Evolutionary conservation across 2,113 vertebrate genomes (phyloP), one percentile per base, ranked within the genome.

Genomic region (Condylura cristata): DNA sequence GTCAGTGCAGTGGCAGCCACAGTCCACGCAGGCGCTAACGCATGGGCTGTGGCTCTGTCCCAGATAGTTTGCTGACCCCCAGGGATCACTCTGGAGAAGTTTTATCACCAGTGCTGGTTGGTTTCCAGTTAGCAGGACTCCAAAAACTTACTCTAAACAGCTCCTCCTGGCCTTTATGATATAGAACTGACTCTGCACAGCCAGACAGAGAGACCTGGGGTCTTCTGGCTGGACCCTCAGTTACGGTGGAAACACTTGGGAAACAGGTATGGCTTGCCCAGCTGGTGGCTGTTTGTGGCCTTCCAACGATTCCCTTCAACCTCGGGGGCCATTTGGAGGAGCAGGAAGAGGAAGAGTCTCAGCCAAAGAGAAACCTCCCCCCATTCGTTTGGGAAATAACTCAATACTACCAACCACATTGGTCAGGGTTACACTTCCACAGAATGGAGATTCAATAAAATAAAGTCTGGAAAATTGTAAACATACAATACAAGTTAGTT

Each of bases 21-120:
- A 26, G 13, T 10, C 41, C 24, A 30, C 0, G 6, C 0, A 6
- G 7, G 44, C 22, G 30, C 20, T 2, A 28, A 44, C 0, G 18
- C 22, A 1, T 5, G 8, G 4, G 32, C 8, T 1, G 11, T 30
- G 63, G 53, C 58, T 30, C 37, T 17, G 26, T 24, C n/a, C 32
- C 17, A 7, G 22, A 2, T 51, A 4, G 63, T 32, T 24, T 60
- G 51, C 79, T 0, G 7, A 22, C 13, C 68, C 17, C 74, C 14
- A 6, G 58, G 34, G 41, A 2, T 70, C 26, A 2, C 68, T 78
- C 56, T 32, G 24, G 74, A 71, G 75, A 74, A 14, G 39, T 26
- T 66, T 65, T 26, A 28, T 44, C 34, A 22, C 91, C 32, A 18
- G 61, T 71, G 56, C 80, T 37, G 71, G 61, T 51, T 51, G 51